Conservation (phyloP, 2,113 vertebrate genomes). For the Butorides virescens region DNA sequence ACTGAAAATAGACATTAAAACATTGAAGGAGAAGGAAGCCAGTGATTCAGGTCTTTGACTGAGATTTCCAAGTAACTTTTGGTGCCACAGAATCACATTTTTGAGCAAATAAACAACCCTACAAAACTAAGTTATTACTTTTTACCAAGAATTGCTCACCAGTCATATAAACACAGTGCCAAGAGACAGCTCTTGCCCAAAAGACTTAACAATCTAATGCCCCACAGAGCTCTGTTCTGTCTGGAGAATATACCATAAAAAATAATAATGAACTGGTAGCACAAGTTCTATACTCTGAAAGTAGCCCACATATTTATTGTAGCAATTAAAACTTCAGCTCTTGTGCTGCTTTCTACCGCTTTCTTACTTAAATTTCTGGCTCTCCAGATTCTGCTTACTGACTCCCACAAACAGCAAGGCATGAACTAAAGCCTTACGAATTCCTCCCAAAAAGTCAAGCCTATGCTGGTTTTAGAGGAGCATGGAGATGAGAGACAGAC, state of each 20-base stretch:
- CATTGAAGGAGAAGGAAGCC: not conserved
- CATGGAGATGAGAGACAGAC: not conserved
- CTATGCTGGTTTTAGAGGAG: not conserved
- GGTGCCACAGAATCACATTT: not conserved
- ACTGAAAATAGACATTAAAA: not conserved
- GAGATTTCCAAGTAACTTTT: not conserved
- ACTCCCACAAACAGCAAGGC: not conserved
- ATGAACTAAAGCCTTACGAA: not conserved
- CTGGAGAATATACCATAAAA: slow-evolving; percentile 38
- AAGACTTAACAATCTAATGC: slow-evolving; percentile 23
- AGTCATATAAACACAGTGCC: not conserved
- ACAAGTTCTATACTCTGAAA: not conserved
- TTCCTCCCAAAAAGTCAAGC: not conserved
- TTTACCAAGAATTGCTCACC: not conserved
- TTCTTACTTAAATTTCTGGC: not conserved
- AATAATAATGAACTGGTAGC: slow-evolving; percentile 31
- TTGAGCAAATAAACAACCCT: not conserved
- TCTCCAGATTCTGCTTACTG: not conserved
- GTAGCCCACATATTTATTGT: not conserved
- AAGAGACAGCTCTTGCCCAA: slow-evolving; percentile 28
- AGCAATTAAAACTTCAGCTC: slow-evolving; percentile 38
- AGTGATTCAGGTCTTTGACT: not conserved
- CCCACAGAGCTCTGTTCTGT: not conserved
- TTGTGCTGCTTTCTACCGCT: not conserved
- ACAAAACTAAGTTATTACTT: slow-evolving; percentile 32